Conservation (phyloP, 37 sponge, comb jelly and placozoan species). For the Spongia lamella region DNA sequence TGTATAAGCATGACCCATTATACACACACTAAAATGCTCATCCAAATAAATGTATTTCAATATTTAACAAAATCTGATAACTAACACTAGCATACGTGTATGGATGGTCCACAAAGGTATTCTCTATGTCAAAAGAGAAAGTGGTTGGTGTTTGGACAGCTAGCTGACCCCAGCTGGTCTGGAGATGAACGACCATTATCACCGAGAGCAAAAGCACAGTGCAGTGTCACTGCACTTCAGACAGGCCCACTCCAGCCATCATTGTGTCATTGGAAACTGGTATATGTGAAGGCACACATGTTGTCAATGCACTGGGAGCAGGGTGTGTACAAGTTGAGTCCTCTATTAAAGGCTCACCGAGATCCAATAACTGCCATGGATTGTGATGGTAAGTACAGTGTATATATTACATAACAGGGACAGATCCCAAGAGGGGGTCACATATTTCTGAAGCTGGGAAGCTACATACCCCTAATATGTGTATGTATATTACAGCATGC, state of each 20-base stretch:
- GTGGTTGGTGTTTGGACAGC: constrained; percentile 16
- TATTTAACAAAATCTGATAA: no score
- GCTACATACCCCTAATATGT: neutral
- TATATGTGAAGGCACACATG: constrained; percentile 54
- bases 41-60: no score
- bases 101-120: constrained; percentile 23
- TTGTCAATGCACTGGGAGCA: constrained; percentile 68
- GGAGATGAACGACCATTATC: constrained; percentile 11
- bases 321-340: constrained; percentile 55
- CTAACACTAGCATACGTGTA: no score
- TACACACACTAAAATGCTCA: no score
- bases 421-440: no score
- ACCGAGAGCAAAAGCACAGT: neutral
- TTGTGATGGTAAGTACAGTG: constrained; percentile 69
- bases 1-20: no score
- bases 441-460: no score
- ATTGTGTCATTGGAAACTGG: constrained; percentile 67
- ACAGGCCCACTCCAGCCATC: neutral
- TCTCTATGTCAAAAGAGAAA: constrained; percentile 29
- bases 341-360: constrained; percentile 68
- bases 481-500: constrained; percentile 12
- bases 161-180: constrained; percentile 9
- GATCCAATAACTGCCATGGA: constrained; percentile 62
- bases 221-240: neutral
- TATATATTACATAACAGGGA: no score